A percentile compares a stretch with the other conserved stretches of the same genome.
phyloP scores from a whole-genome alignment of 1,140 invertebrate species.

The Cardiocondyla obscurior region DNA sequence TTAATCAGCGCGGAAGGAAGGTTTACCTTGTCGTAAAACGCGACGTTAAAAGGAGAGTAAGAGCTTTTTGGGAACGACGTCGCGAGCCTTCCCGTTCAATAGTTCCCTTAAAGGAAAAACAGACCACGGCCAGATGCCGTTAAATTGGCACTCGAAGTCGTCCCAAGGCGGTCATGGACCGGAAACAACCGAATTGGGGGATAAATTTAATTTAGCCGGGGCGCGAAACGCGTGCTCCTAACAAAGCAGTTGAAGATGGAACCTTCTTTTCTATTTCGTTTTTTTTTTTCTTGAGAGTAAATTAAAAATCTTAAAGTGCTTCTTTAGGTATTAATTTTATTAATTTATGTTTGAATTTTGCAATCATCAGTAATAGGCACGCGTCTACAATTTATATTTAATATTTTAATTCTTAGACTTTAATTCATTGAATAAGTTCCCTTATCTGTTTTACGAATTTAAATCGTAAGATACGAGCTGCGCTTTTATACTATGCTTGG shows the following conservation, averaged over 20 bases:
- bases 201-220: conserved; percentile 71
- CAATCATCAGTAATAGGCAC: background rate
- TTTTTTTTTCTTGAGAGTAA: conserved; percentile 1
- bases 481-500: background rate
- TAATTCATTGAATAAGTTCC: background rate
- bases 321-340: conserved; percentile 20
- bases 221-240: conserved; percentile 18
- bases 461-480: background rate
- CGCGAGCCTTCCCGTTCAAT: conserved; percentile 39
- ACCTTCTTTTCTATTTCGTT: background rate
- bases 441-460: background rate
- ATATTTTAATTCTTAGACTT: background rate
- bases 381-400: background rate
- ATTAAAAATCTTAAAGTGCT: background rate
- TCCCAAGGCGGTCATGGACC: conserved; percentile 57
- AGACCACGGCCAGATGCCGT: conserved; percentile 71
- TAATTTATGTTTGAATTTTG: background rate
- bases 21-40: conserved; percentile 65
- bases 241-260: conserved; percentile 8
- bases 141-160: conserved; percentile 73
- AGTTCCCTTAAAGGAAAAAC: conserved; percentile 70
- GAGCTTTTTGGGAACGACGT: background rate
- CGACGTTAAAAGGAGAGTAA: conserved; percentile 50
- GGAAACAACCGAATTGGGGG: conserved; percentile 70
- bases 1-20: conserved; percentile 44